A percentile compares a stretch with the other conserved stretches of the same genome.
Evolutionary conservation across 2,797 vertebrate genomes (phyloP).

Genomic region (Epinephelus coioides): DNA sequence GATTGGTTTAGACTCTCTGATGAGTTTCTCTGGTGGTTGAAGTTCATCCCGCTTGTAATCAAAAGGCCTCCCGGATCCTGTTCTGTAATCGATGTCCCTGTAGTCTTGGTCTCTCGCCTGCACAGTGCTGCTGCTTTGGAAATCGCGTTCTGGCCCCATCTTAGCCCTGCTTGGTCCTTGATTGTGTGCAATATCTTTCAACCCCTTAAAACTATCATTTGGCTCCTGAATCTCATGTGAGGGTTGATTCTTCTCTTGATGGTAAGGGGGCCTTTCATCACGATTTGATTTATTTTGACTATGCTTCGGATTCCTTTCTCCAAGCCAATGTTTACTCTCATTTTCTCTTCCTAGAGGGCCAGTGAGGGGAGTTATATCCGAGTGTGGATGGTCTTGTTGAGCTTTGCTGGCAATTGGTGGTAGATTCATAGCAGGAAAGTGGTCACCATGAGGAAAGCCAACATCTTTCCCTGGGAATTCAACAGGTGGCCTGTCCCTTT

Average conservation of each 20-base stretch:
- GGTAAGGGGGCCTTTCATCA: slow-evolving; percentile 71
- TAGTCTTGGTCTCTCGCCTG: slow-evolving; percentile 95
- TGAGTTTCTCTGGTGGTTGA: slow-evolving; percentile 83
- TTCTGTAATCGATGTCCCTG: slow-evolving; percentile 95
- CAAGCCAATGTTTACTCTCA: slow-evolving; percentile 80
- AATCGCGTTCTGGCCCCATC: slow-evolving; percentile 78
- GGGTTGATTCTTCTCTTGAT: slow-evolving; percentile 75
- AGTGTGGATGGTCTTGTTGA: slow-evolving; percentile 67
- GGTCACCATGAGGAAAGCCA: slow-evolving; percentile 73
- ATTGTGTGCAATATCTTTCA: slow-evolving; percentile 71
- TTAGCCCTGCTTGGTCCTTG: slow-evolving; percentile 71
- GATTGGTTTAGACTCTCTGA: slow-evolving; percentile 87
- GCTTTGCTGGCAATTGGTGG: slow-evolving; percentile 68
- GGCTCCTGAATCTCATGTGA: slow-evolving; percentile 57
- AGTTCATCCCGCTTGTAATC: slow-evolving; percentile 91
- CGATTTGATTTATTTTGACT: slow-evolving; percentile 61
- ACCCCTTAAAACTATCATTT: slow-evolving; percentile 76
- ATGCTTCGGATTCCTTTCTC: slow-evolving; percentile 75
- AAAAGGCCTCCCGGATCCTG: slow-evolving; percentile 88
- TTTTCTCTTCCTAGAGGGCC: slow-evolving; percentile 72
- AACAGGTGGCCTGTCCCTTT: slow-evolving; percentile 65
- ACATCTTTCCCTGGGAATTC: slow-evolving; percentile 78
- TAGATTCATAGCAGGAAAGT: slow-evolving; percentile 70
- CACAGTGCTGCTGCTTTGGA: slow-evolving; percentile 86
- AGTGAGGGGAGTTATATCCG: slow-evolving; percentile 64